phyloP scores from a whole-genome alignment of 2,888 invertebrate species.

The Alcis repandata region DNA sequence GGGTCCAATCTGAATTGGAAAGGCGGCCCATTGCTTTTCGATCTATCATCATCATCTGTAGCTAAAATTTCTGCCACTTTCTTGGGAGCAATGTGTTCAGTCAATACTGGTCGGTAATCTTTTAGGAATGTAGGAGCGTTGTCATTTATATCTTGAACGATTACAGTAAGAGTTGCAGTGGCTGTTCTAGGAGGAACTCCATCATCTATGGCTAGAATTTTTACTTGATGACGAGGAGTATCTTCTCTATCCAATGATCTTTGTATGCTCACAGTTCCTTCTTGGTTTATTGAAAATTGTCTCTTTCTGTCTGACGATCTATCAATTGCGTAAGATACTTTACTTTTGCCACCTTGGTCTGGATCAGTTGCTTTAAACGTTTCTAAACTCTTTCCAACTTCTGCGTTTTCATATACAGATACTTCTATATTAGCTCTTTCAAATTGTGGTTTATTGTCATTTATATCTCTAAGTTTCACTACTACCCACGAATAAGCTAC shows the following conservation, averaged over 20 bases:
- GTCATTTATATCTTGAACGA: slow-evolving; percentile 98
- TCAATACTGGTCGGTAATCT: slow-evolving; percentile 96
- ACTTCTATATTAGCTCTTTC: slow-evolving; percentile 97
- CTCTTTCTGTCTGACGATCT: slow-evolving; percentile 96
- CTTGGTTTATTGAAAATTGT: slow-evolving; percentile 97
- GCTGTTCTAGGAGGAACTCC: slow-evolving; percentile 97
- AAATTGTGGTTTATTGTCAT: slow-evolving; percentile 98
- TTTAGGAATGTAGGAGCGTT: slow-evolving; percentile 97
- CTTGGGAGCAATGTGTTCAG: slow-evolving; percentile 96
- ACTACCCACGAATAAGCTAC: slow-evolving; percentile 98
- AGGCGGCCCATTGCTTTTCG: slow-evolving; percentile 98
- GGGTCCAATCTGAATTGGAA: slow-evolving; percentile 97
- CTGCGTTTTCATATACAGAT: slow-evolving; percentile 96
- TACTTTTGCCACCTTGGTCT: slow-evolving; percentile 97
- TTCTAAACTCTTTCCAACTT: slow-evolving; percentile 95
- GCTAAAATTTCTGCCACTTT: slow-evolving; percentile 97
- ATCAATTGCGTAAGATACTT: slow-evolving; percentile 96
- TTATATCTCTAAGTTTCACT: slow-evolving; percentile 96
- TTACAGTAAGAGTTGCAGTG: slow-evolving; percentile 96
- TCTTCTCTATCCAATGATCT: slow-evolving; percentile 97
- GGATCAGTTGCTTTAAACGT: slow-evolving; percentile 98
- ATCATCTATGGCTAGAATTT: slow-evolving; percentile 97
- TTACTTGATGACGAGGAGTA: slow-evolving; percentile 97
- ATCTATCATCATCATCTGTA: slow-evolving; percentile 97
- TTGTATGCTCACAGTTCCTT: slow-evolving; percentile 97